Percentiles rank a stretch among this genome's conserved stretches.
phyloP scores from a whole-genome alignment of 2,888 invertebrate genomes.

The Artemia sp. region DNA sequence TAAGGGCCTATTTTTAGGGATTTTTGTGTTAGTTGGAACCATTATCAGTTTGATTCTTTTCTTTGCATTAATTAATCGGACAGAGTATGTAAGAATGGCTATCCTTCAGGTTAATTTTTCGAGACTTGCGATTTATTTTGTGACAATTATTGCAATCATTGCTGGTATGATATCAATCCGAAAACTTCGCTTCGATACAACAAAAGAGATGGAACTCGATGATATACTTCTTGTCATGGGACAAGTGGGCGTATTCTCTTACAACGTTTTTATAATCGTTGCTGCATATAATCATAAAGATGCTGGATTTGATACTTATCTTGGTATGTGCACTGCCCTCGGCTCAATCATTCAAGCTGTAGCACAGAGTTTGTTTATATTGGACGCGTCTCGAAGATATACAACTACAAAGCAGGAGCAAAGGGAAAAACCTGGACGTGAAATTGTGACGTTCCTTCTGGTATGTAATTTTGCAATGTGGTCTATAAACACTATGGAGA shows the following conservation, averaged over 20 bases:
- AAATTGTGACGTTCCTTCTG: constrained; percentile 48
- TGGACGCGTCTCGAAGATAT: constrained; percentile 64
- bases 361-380: constrained; percentile 21
- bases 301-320: constrained; percentile 80
- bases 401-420: constrained; percentile 65
- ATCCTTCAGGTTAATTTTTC: constrained; percentile 28
- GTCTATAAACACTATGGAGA: constrained; percentile 82
- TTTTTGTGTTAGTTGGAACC: constrained; percentile 31
- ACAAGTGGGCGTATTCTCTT: constrained; percentile 63
- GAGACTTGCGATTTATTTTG: constrained; percentile 32
- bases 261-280: constrained; percentile 81
- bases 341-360: constrained; percentile 20
- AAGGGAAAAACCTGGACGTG: constrained; percentile 71
- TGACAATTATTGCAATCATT: constrained; percentile 30
- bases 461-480: constrained; percentile 76
- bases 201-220: constrained; percentile 30
- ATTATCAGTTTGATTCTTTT: constrained; percentile 34
- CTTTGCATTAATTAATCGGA: constrained; percentile 33
- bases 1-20: constrained; percentile 32
- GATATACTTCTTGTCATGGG: constrained; percentile 34
- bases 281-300: constrained; percentile 47
- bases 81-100: constrained; percentile 29
- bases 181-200: constrained; percentile 64
- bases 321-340: constrained; percentile 80
- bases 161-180: constrained; percentile 41